Base-by-base conservation (phyloP, 2,888 invertebrate genomes). In the Drosophila sordidula region DNA sequence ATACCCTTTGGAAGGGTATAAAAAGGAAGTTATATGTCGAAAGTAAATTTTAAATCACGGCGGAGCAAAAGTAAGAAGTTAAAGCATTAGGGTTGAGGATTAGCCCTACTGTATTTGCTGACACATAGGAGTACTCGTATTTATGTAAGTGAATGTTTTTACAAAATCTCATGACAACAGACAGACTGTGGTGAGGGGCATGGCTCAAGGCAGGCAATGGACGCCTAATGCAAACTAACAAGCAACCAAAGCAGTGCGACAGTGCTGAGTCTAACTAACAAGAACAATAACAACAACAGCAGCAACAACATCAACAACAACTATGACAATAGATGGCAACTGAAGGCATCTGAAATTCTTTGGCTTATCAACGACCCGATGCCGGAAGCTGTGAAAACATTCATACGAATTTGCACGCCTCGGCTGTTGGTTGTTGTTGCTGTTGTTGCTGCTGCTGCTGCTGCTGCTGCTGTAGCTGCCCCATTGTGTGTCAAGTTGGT, bases 341-440 rank as follows among this genome's bases (percentile, higher is more conserved):
- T 68, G 64, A 78, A 75, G 80, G 61, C 87, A 83, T 65, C 77
- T 80, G 70, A 84, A 87, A 89, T 85, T 85, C 85, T 77, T 79
- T 59, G 59, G 89, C 85, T 85, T 85, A 89, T 89, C 89, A 85
- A 84, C 77, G 74, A 55, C 54, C 59, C 70, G 70, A 70, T 54
- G 81, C 89, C 89, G 85, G 79, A 87, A 87, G 85, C 89, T 89
- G 81, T 75, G 81, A 81, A 75, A 84, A 67, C 79, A 77, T 73
- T 84, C 85, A 74, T 81, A 87, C 72, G 83, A 83, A 84, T 89
- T 89, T 81, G 66, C 87, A 87, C 81, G 87, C 73, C 70, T 69
- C 56, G 77, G 16, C 62, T 58, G 71, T 34, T 56, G 73, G 55
- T 68, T 63, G 50, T 55, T 49, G 54, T 6, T 25, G 46, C 14